Percentiles rank a stretch among this genome's conserved stretches.
Evolutionary conservation across 2,888 invertebrate species (phyloP).

Genomic region (Acanthosepion esculentum): DNA sequence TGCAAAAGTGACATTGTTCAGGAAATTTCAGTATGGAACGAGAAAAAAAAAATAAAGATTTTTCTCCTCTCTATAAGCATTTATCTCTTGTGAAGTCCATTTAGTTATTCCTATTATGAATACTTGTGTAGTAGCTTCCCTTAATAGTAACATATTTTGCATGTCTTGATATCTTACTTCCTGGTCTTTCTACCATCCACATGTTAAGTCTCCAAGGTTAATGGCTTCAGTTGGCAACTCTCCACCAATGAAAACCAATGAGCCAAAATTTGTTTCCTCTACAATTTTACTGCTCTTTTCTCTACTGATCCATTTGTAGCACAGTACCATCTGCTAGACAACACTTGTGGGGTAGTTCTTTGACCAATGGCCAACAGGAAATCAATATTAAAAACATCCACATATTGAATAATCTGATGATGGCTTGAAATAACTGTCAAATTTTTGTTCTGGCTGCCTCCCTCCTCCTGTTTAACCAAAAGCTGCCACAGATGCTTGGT

Average conservation of each 20-base stretch:
- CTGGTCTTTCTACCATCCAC: background rate
- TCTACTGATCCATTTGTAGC: background rate
- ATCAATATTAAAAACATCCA: background rate
- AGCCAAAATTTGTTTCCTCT: background rate
- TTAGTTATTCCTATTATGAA: background rate
- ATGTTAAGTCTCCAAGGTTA: background rate
- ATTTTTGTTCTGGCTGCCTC: background rate
- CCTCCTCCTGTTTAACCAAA: background rate
- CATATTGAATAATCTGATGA: background rate
- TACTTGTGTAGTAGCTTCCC: background rate
- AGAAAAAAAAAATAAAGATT: too few relatives aligned
- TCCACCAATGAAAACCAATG: slow-evolving; percentile 18
- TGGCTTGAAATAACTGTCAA: background rate
- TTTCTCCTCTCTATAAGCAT: too few relatives aligned
- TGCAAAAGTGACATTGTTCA: too few relatives aligned
- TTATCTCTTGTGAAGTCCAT: background rate
- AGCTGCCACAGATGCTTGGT: background rate
- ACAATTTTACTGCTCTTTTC: background rate
- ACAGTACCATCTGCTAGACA: background rate
- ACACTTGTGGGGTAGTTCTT: background rate
- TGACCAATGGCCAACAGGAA: background rate
- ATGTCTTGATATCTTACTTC: background rate
- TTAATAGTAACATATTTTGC: background rate
- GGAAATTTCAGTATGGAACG: too few relatives aligned
- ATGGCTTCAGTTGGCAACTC: background rate